Percentiles rank a stretch among this genome's conserved stretches.
Conservation (phyloP, 1,140 invertebrate genomes). For the Leptinotarsa texana region DNA sequence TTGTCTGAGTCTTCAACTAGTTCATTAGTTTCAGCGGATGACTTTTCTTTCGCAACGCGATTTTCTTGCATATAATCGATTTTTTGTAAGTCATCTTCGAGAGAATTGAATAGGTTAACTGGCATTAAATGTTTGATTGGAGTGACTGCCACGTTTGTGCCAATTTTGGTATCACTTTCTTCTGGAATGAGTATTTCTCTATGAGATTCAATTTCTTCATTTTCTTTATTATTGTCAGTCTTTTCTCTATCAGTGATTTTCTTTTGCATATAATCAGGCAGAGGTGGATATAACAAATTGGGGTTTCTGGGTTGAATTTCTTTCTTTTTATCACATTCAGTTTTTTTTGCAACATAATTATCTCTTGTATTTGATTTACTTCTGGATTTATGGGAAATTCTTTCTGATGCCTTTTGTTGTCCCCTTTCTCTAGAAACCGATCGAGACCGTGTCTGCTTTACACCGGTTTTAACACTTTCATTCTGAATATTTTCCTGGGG, state of each 20-base stretch:
- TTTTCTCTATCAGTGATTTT: constrained; percentile 10
- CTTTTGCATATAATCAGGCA: constrained; percentile 15
- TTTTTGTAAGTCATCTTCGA: not conserved
- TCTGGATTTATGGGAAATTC: not conserved
- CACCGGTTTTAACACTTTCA: too few relatives aligned
- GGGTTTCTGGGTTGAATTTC: constrained; percentile 21
- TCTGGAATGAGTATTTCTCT: not conserved
- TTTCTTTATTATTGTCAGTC: not conserved
- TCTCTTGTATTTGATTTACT: constrained; percentile 12
- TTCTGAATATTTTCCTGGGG: constrained; percentile 1
- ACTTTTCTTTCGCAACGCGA: not conserved
- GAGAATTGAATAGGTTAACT: not conserved
- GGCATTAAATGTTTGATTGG: not conserved
- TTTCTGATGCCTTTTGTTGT: not conserved
- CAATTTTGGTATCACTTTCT: not conserved
- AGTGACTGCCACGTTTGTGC: not conserved
- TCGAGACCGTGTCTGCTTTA: not conserved
- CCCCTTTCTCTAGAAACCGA: not conserved
- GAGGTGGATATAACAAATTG: constrained; percentile 35
- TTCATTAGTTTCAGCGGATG: not conserved
- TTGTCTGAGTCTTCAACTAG: not conserved
- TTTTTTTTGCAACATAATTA: constrained; percentile 16
- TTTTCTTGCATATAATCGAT: not conserved
- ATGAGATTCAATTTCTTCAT: not conserved
- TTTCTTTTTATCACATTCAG: not conserved